phyloP scores from a whole-genome alignment of 2,113 vertebrate species.

The Python bivittatus region DNA sequence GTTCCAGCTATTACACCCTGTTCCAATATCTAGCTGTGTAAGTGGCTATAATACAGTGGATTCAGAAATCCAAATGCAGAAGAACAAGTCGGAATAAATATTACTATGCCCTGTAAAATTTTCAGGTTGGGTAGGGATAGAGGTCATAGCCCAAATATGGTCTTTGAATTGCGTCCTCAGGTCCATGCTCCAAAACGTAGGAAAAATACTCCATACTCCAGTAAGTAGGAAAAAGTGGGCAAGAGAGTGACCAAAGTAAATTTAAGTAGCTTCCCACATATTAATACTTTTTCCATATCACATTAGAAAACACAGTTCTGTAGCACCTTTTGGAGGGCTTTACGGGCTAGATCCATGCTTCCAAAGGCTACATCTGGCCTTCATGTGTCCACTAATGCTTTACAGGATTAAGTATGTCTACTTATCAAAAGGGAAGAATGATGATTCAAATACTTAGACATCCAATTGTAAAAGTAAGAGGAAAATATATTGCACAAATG shows the following conservation, averaged over 20 bases:
- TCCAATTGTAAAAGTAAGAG: background rate
- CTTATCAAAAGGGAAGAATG: background rate
- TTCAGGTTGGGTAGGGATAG: background rate
- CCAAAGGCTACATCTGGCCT: background rate
- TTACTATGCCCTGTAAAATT: background rate
- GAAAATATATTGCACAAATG: background rate
- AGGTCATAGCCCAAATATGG: background rate
- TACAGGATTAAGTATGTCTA: background rate
- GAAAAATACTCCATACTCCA: background rate
- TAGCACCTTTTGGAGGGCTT: background rate
- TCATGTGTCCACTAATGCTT: background rate
- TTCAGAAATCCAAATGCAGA: background rate
- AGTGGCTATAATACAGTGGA: background rate
- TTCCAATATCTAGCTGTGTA: background rate
- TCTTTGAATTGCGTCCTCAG: background rate
- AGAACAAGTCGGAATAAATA: background rate
- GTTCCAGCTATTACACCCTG: background rate
- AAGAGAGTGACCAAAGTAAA: background rate
- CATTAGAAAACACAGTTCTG: background rate
- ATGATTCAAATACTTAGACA: background rate
- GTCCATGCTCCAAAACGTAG: background rate
- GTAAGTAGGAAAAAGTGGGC: background rate
- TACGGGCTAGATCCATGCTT: background rate
- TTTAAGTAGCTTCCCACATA: background rate
- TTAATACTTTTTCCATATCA: background rate